Conservation (phyloP, 2,113 vertebrate genomes). For the Peromyscus polionotus region DNA sequence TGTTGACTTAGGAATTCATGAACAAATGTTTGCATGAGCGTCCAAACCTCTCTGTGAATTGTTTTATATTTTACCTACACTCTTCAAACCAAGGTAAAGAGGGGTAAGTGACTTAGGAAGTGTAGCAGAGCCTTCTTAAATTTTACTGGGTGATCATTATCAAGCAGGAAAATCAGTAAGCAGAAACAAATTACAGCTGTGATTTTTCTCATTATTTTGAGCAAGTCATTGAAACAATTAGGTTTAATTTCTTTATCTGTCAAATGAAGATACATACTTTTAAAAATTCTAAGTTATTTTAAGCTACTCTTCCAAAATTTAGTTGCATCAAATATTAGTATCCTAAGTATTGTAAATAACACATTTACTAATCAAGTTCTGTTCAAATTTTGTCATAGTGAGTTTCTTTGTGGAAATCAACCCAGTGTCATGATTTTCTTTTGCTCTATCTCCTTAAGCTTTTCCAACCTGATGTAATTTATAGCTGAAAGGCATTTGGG, state of each 20-base stretch:
- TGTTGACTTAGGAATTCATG: rapidly evolving
- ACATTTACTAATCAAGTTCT: no score
- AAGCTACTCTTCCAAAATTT: background rate
- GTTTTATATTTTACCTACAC: background rate
- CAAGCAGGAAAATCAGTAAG: background rate
- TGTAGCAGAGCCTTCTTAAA: slow-evolving; percentile 33
- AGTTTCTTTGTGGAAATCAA: background rate
- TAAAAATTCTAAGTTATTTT: slow-evolving; percentile 13
- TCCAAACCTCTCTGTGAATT: background rate
- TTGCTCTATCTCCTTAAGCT: background rate
- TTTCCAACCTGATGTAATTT: background rate
- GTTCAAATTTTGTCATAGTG: background rate
- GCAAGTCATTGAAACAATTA: background rate
- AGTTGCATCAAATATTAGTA: background rate
- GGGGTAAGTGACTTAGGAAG: background rate
- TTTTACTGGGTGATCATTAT: background rate
- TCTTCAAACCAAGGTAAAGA: background rate
- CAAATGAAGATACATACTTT: background rate
- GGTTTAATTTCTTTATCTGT: background rate
- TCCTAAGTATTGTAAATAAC: background rate
- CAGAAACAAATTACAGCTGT: background rate
- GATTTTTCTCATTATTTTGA: slow-evolving; percentile 23
- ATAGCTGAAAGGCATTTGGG: background rate
- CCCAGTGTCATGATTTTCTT: background rate
- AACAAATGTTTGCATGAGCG: background rate